Base-by-base conservation (phyloP, 2,113 vertebrate genomes). In the Neotoma lepida region DNA sequence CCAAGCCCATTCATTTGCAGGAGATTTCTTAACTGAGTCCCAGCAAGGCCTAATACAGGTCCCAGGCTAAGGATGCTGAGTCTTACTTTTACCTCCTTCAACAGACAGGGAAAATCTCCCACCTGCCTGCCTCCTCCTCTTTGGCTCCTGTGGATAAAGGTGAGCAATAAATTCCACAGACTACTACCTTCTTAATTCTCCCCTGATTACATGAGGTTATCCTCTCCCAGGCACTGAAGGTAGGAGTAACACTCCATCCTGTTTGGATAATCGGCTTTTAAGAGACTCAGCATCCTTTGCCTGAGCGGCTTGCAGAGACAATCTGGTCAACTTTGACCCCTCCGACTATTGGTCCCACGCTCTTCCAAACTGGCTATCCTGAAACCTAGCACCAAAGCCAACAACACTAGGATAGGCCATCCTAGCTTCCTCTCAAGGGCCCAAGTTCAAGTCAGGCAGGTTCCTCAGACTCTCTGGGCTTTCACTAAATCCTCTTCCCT, bases 151-250 rank as follows among this genome's bases (percentile, higher is more conserved):
- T 2, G 35, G 64, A 39, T 64, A 64, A 58, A 77, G 46, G 44
- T 35, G 35, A 46, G 94, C 88, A 95, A 94, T 94, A 88, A 96
- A 70, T 95, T 97, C 95, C 95, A 5, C 1, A 86, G 92, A 78
- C 87, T 95, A 82, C 78, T 80, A 94, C 86, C 94, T 96, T 95
- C 91, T 96, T 95, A 94, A 94, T 51, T 96, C 86, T 88, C 73
- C 74, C 92, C 44, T 18, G 39, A 82, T 54, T 41, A 24, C 6
- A 18, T 20, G 30, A 87, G 56, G 46, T 46, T 35, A 28, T 54
- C 35, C 46, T 77, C 39, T 35, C 54, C 44, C 33, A 24, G 22
- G 10, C 56, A 30, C 17, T 54, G 6, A 18, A 54, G 44, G 77
- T 92, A 35, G 93, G 18, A 94, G 71, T 77, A 92, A 96, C 91